Evolutionary conservation across 2,888 invertebrate genomes (phyloP), one percentile per base, ranked within the genome.

Genomic region (Dryocosmus kuriphilus): DNA sequence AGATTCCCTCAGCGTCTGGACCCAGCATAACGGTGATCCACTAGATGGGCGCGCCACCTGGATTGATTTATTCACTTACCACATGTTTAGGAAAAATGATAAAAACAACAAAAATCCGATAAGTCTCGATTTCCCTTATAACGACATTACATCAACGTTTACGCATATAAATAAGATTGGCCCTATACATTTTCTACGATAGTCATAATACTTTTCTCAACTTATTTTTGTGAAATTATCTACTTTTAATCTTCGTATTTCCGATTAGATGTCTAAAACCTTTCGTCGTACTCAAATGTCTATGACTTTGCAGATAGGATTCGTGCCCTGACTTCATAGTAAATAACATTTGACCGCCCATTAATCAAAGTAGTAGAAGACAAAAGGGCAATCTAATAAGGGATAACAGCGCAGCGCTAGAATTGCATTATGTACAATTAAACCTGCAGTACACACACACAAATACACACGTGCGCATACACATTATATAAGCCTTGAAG

Each of bases 101-200:
- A 11, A 0, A 3, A 38, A 14, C 11, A 14, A 14, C 11, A 11
- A 11, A 1, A 14, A 9, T 2, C 8, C n/a, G n/a, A n/a, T n/a
- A n/a, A n/a, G n/a, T n/a, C n/a, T n/a, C n/a, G n/a, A n/a, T n/a
- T n/a, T n/a, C n/a, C n/a, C n/a, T n/a, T n/a, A n/a, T n/a, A n/a
- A n/a, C n/a, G n/a, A n/a, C n/a, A n/a, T n/a, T n/a, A n/a, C n/a
- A n/a, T 35, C 9, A 11, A 11, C 1, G 11, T 9, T 35, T 11
- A 11, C 80, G 86, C 84, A 83, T 83, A 84, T 86, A 79, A 86
- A 87, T 86, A 88, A 86, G 85, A 86, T 84, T 75, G 82, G 83
- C 83, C 84, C 76, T 85, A 79, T 84, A 79, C 77, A 77, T 75
- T 79, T 81, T 79, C 78, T 65, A 84, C 86, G 78, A 81, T 82